These are phyloP conservation scores for Callyntrura sp. DNA, from an alignment of 2,888 invertebrate genomes.

Conservation along the genomic window DNA sequence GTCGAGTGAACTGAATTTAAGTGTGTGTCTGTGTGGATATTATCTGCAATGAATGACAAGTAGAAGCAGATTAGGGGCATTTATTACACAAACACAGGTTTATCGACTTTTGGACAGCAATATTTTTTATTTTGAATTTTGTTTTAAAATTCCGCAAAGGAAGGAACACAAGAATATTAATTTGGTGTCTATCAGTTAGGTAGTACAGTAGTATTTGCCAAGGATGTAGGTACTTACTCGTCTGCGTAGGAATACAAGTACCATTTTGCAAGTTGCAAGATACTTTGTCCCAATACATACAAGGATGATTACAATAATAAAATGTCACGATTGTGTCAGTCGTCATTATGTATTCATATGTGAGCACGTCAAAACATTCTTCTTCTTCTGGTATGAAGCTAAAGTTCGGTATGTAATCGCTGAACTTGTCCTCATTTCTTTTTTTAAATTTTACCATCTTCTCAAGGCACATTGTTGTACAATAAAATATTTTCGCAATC, in stretches of 20 bases:
- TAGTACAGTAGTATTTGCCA: too few species aligned
- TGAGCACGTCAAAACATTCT: background rate
- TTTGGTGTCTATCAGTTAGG: background rate
- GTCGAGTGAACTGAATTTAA: background rate
- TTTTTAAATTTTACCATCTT: background rate
- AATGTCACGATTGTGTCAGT: too few species aligned
- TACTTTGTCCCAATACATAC: background rate
- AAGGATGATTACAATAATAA: background rate
- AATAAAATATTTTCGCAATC: background rate
- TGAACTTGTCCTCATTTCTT: constrained; percentile 32
- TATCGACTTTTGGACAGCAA: background rate
- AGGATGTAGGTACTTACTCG: too few species aligned
- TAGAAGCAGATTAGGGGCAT: background rate
- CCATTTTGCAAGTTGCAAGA: background rate
- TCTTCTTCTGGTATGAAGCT: background rate
- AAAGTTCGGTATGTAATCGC: background rate
- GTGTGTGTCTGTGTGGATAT: too few species aligned
- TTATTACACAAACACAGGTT: constrained; percentile 36
- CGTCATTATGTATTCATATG: too few species aligned
- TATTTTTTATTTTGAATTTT: background rate
- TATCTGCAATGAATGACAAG: constrained; percentile 38
- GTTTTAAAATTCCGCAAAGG: background rate
- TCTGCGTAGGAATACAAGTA: too few species aligned
- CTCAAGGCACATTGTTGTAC: background rate
- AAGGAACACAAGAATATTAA: too few species aligned